These are phyloP conservation scores for Aphaenogaster floridana DNA, from an alignment of 1,140 invertebrate genomes.

Conservation along the genomic window DNA sequence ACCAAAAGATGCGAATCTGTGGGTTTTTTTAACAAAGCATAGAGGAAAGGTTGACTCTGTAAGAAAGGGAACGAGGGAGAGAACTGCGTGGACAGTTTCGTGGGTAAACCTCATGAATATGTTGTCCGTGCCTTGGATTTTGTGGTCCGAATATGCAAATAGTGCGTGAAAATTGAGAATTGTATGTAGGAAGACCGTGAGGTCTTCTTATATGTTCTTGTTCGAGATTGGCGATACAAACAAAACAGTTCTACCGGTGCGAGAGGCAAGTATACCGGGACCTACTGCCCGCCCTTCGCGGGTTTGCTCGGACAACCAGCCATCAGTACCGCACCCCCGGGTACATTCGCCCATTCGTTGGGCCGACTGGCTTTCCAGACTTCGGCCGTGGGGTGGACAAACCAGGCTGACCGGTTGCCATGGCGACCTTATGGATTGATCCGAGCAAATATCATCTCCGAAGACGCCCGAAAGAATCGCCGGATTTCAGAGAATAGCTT, in stretches of 20 bases:
- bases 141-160: conserved; percentile 62
- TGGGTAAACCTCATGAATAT: conserved; percentile 74
- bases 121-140: conserved; percentile 64
- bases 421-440: conserved; percentile 86
- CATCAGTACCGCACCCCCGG: conserved; percentile 70
- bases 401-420: conserved; percentile 84
- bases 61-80: conserved; percentile 23
- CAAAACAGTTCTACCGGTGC: conserved; percentile 16
- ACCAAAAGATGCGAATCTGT: not conserved
- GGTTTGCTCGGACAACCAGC: conserved; percentile 69
- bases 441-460: conserved; percentile 86
- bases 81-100: conserved; percentile 71
- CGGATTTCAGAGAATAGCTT: conserved; percentile 82
- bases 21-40: not conserved
- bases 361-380: conserved; percentile 76
- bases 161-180: conserved; percentile 41
- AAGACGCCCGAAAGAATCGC: conserved; percentile 85
- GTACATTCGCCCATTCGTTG: conserved; percentile 77
- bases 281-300: conserved; percentile 63
- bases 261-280: conserved; percentile 46
- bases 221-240: conserved; percentile 46
- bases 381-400: conserved; percentile 82
- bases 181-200: conserved; percentile 4
- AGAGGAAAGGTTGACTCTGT: conserved; percentile 16
- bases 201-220: conserved; percentile 28